Base-by-base conservation (phyloP, 2,888 invertebrate species). In the Nipponacmea schrenckii region DNA sequence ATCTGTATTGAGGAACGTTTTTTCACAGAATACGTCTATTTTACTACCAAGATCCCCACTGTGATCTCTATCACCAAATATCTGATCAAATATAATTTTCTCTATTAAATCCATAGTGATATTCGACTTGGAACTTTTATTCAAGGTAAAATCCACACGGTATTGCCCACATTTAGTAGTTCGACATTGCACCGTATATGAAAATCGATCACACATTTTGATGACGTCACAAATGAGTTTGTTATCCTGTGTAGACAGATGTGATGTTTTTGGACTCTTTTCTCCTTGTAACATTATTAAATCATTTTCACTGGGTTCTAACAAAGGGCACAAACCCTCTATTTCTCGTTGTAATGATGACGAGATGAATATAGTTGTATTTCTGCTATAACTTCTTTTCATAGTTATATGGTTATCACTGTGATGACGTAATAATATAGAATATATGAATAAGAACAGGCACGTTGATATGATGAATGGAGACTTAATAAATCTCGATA, bases 141-240 rank as follows among this genome's bases (percentile, higher is more conserved):
- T 24, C 2, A 56, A 12, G 56, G n/a, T 56, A 56, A 20, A 56
- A 56, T 56, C 56, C 56, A 56, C 56, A 8, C 56, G 56, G 20
- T 56, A 56, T 56, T 24, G 8, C n/a, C 24, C 56, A 56, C 56
- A 56, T 20, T 56, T 20, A n/a, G 56, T 20, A 20, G 56, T 20
- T 56, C 56, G 56, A 20, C 56, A 56, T 20, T 56, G 56, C 10
- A 56, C 56, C 7, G 20, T 56, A 4, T 20, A 56, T n/a, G 56
- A 56, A 24, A 56, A 56, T 10, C 56, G 56, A 56, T 56, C 56
- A 56, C 56, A 56, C 56, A 56, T 20, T 56, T 24, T n/a, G 56
- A 24, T 56, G n/a, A 56, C 56, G n/a, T 56, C 56, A 56, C 56
- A 56, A 8, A 56, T 20, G 2, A 56, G 20, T 56, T 24, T 56